Evolutionary conservation across 2,888 invertebrate genomes (phyloP).

Genomic region (Lithophane semibrunnea): DNA sequence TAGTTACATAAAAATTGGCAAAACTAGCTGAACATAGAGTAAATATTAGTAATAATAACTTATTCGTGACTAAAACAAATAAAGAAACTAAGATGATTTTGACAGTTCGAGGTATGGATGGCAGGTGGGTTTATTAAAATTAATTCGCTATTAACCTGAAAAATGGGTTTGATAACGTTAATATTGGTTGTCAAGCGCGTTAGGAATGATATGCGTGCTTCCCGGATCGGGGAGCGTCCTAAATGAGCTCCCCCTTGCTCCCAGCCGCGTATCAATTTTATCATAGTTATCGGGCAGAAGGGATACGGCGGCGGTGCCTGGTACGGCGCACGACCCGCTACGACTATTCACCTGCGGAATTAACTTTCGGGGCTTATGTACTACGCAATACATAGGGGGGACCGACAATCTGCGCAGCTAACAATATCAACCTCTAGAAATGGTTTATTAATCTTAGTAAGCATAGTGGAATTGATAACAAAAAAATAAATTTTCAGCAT

Average conservation of each 20-base stretch:
- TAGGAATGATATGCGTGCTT: constrained; percentile 62
- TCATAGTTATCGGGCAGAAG: constrained; percentile 78
- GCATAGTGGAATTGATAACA: not conserved
- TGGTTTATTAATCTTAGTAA: not conserved
- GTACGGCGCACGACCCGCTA: constrained; percentile 78
- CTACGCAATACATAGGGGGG: constrained; percentile 53
- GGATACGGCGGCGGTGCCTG: constrained; percentile 81
- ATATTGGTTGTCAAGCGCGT: constrained; percentile 42
- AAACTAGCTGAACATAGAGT: constrained; percentile 60
- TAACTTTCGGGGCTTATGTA: constrained; percentile 61
- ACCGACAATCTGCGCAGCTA: constrained; percentile 33
- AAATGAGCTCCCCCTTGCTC: constrained; percentile 77
- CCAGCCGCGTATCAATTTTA: constrained; percentile 82
- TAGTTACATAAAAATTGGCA: constrained; percentile 81
- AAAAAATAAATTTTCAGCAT: not conserved
- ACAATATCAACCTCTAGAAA: constrained; percentile 26
- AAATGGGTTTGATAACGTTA: constrained; percentile 55
- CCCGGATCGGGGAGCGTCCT: constrained; percentile 66
- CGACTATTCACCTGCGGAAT: constrained; percentile 71
- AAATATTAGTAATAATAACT: constrained; percentile 44
- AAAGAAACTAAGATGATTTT: constrained; percentile 78
- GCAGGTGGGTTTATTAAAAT: constrained; percentile 82
- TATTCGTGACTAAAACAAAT: constrained; percentile 56
- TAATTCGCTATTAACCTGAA: constrained; percentile 56
- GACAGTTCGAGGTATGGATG: constrained; percentile 87